Conservation (phyloP, 2,888 invertebrate genomes). For the Stenodema calcarata region DNA sequence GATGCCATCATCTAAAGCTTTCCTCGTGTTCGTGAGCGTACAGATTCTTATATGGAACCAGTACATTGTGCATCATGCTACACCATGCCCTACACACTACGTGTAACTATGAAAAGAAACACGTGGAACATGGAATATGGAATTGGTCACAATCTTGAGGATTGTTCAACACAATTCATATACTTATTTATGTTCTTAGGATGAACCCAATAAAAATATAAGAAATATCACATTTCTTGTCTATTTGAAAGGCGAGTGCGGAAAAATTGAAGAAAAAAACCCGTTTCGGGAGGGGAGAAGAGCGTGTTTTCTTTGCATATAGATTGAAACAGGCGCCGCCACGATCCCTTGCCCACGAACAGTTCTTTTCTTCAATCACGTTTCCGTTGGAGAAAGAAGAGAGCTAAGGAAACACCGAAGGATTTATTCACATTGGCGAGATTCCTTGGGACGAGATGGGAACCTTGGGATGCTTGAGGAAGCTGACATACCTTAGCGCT, state of each 20-base stretch:
- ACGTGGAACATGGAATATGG: no score
- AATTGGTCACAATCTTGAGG: no score
- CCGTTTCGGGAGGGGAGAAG: background rate
- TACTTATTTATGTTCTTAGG: no score
- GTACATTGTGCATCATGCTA: no score
- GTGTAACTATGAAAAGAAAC: no score
- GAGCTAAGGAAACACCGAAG: conserved; percentile 5
- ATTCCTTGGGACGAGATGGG: conserved; percentile 30
- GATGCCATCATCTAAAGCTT: background rate
- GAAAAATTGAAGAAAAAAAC: background rate
- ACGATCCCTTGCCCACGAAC: background rate
- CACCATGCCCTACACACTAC: no score
- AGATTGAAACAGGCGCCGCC: conserved; percentile 22
- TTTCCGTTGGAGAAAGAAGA: background rate
- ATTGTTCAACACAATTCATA: no score
- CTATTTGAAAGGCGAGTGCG: background rate
- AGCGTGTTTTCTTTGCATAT: conserved; percentile 15
- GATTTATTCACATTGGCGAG: conserved; percentile 42
- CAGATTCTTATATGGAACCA: no score
- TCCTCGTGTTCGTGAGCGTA: background rate
- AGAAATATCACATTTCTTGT: background rate
- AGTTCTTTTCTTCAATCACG: conserved; percentile 3
- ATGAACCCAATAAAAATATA: background rate
- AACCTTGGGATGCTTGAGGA: conserved; percentile 3
- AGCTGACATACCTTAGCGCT: conserved; percentile 22